Conservation (phyloP, 2,113 vertebrate genomes). For the Hiodon alosoides region DNA sequence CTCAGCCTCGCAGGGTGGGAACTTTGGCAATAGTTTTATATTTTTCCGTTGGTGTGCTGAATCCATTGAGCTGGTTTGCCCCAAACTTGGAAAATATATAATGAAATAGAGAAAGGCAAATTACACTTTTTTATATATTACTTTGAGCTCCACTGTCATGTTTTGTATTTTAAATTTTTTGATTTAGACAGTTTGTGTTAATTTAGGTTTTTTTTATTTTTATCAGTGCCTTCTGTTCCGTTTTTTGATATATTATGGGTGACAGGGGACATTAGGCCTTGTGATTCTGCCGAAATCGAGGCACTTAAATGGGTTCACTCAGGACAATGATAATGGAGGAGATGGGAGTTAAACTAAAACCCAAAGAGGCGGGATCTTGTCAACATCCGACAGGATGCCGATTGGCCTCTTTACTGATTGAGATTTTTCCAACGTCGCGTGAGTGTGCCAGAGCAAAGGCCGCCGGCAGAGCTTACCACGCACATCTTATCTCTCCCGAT, state of each 20-base stretch:
- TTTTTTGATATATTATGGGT: neutral
- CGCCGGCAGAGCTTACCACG: too few relatives aligned
- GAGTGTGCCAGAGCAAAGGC: too few relatives aligned
- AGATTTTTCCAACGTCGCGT: too few relatives aligned
- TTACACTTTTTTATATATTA: neutral
- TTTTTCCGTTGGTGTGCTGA: constrained; percentile 63
- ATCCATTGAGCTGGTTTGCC: constrained; percentile 42
- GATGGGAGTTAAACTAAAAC: too few relatives aligned
- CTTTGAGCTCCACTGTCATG: neutral
- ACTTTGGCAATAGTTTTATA: constrained; percentile 60
- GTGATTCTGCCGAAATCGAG: neutral
- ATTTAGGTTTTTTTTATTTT: neutral
- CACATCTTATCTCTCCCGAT: too few relatives aligned
- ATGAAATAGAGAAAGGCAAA: constrained; percentile 38
- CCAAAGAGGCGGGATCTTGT: too few relatives aligned
- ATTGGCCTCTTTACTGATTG: too few relatives aligned
- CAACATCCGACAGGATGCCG: too few relatives aligned
- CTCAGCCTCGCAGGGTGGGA: constrained; percentile 38
- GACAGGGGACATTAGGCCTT: neutral
- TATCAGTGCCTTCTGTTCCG: neutral
- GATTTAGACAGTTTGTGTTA: too few relatives aligned
- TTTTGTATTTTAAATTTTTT: neutral
- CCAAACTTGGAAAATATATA: neutral
- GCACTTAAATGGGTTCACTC: too few relatives aligned
- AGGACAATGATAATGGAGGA: too few relatives aligned